Evolutionary conservation across 2,797 vertebrate genomes (phyloP).

Genomic region (Danio tinwini): DNA sequence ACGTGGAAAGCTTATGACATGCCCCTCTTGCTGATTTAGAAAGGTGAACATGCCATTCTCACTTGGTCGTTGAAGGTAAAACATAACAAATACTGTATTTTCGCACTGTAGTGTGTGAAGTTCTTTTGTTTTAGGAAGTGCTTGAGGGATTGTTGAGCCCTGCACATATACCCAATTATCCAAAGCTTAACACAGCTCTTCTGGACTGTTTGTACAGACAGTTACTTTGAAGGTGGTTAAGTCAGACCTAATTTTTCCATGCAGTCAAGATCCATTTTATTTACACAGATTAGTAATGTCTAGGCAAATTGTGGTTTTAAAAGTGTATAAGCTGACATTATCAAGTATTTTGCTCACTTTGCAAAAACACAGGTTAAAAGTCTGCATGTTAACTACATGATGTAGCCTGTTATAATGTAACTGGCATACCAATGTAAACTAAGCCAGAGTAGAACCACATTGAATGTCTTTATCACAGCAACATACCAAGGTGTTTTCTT

Average conservation of each 20-base stretch:
- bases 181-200: not conserved
- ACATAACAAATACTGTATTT: constrained; percentile 27
- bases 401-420: not conserved
- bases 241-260: not conserved
- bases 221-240: not conserved
- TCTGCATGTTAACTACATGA: not conserved
- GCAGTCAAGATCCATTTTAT: not conserved
- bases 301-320: not conserved
- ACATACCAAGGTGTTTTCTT: not conserved
- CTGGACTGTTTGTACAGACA: not conserved
- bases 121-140: constrained; percentile 17
- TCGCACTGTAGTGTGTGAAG: not conserved
- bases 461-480: not conserved
- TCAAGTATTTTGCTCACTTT: not conserved
- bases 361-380: not conserved
- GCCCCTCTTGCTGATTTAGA: constrained; percentile 70
- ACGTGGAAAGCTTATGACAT: constrained; percentile 60
- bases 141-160: not conserved
- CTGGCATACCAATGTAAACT: not conserved
- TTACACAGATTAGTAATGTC: not conserved
- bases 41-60: constrained; percentile 72
- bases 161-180: not conserved
- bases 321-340: not conserved
- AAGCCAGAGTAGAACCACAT: not conserved
- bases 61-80: constrained; percentile 68